These are phyloP conservation scores for Octopus bimaculoides DNA, from an alignment of 1,140 invertebrate species.

Conservation along the genomic window DNA sequence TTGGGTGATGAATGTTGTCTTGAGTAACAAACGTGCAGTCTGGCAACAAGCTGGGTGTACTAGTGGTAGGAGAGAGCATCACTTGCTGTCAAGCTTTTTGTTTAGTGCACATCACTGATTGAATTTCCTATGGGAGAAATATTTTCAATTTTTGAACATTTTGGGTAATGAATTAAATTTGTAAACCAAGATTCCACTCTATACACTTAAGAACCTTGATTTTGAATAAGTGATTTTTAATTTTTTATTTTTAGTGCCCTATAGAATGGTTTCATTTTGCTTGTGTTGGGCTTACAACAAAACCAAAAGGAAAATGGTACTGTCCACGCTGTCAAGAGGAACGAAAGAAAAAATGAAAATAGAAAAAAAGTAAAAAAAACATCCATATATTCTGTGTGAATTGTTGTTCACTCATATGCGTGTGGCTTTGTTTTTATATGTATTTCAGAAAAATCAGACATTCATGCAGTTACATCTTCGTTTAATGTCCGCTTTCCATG, in stretches of 20 bases:
- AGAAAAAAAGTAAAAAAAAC: not conserved
- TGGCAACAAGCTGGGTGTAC: too few relatives aligned
- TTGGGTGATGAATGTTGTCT: too few relatives aligned
- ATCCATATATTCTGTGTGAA: constrained; percentile 9
- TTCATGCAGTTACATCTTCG: constrained; percentile 10
- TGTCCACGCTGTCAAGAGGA: constrained; percentile 69
- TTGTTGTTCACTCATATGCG: constrained; percentile 5
- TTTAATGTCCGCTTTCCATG: not conserved
- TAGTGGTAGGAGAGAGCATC: too few relatives aligned
- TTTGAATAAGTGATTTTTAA: not conserved
- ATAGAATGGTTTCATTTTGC: constrained; percentile 99
- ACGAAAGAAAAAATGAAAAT: constrained; percentile 54
- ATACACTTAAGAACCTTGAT: too few relatives aligned
- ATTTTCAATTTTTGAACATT: too few relatives aligned
- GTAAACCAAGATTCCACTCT: too few relatives aligned
- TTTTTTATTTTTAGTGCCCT: constrained; percentile 76
- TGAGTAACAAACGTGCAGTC: too few relatives aligned
- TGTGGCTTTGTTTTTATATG: constrained; percentile 3
- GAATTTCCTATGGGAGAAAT: too few relatives aligned
- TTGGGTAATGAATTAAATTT: too few relatives aligned
- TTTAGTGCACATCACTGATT: too few relatives aligned
- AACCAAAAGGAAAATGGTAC: constrained; percentile 99
- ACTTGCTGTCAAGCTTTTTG: too few relatives aligned
- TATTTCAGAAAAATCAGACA: constrained; percentile 14
- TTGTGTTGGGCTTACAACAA: constrained; percentile 91